Evolutionary conservation across 2,888 invertebrate species (phyloP).

Genomic region (Teleogryllus oceanicus): DNA sequence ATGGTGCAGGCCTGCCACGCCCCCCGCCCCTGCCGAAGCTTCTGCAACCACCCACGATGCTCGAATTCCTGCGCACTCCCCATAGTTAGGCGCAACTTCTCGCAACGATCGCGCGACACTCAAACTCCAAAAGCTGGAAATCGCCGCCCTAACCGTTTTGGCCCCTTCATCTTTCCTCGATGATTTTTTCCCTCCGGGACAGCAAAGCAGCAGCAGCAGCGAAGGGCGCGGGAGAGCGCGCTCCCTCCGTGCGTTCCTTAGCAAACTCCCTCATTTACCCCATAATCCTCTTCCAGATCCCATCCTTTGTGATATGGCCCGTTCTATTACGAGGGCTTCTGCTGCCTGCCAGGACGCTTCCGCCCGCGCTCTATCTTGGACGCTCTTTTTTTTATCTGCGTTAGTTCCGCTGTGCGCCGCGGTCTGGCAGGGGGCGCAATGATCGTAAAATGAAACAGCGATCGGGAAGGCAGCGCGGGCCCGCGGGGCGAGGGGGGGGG

Average conservation of each 20-base stretch:
- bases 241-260: neutral
- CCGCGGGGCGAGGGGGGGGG: neutral
- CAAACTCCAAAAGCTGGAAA: neutral
- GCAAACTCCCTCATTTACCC: slow-evolving; percentile 7
- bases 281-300: slow-evolving; percentile 18
- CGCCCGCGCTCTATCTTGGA: slow-evolving; percentile 1
- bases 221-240: too few species aligned
- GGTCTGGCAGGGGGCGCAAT: neutral
- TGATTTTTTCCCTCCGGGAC: neutral
- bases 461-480: neutral
- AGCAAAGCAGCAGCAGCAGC: neutral
- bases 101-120: too few species aligned
- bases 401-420: slow-evolving; percentile 18
- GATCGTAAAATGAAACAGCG: slow-evolving; percentile 18
- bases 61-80: too few species aligned
- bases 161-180: neutral
- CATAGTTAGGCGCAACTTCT: too few species aligned
- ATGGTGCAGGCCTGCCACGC: too few species aligned
- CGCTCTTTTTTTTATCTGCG: slow-evolving; percentile 3
- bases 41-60: too few species aligned
- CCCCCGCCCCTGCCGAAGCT: too few species aligned
- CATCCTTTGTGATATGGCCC: slow-evolving; percentile 7
- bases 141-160: neutral
- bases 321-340: slow-evolving; percentile 10
- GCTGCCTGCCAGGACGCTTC: neutral